These are phyloP conservation scores for Rhizomys pruinosus DNA, from an alignment of 2,113 vertebrate genomes.

Conservation along the genomic window DNA sequence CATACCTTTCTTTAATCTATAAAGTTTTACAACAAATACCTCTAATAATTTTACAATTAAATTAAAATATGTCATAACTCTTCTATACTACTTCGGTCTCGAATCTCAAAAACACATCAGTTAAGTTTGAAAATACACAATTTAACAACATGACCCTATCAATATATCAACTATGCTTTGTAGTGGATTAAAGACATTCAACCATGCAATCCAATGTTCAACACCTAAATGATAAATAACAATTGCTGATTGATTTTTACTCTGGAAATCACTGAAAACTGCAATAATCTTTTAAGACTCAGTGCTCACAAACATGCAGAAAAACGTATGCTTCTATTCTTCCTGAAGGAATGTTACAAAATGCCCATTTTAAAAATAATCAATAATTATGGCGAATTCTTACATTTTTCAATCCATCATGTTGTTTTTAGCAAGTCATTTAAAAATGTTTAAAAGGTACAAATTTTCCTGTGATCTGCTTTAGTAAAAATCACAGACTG, in stretches of 20 bases:
- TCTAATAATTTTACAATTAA: constrained; percentile 87
- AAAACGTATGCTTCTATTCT: constrained; percentile 72
- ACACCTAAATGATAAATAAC: constrained; percentile 83
- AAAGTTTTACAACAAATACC: constrained; percentile 84
- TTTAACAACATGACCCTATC: constrained; percentile 74
- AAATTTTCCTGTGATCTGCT: constrained; percentile 50
- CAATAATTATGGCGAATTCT: constrained; percentile 65
- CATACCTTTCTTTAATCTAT: constrained; percentile 82
- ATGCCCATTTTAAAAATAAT: constrained; percentile 58
- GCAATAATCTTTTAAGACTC: constrained; percentile 75
- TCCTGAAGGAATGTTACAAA: constrained; percentile 67
- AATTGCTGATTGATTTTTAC: constrained; percentile 78
- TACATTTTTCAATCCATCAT: constrained; percentile 31
- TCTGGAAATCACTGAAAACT: constrained; percentile 70
- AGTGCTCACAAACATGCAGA: constrained; percentile 85
- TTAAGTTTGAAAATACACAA: constrained; percentile 85
- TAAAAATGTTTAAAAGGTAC: background rate
- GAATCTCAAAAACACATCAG: constrained; percentile 83
- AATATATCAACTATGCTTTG: constrained; percentile 76
- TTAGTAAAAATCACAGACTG: constrained; percentile 60
- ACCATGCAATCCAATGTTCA: constrained; percentile 87
- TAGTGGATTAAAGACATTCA: constrained; percentile 73
- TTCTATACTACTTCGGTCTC: constrained; percentile 87
- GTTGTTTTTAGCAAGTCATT: constrained; percentile 63
- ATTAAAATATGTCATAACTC: constrained; percentile 84